Evolutionary conservation across 2,797 vertebrate species (phyloP), one percentile per base, ranked within the genome.

Genomic region (Anolis apletophallus): DNA sequence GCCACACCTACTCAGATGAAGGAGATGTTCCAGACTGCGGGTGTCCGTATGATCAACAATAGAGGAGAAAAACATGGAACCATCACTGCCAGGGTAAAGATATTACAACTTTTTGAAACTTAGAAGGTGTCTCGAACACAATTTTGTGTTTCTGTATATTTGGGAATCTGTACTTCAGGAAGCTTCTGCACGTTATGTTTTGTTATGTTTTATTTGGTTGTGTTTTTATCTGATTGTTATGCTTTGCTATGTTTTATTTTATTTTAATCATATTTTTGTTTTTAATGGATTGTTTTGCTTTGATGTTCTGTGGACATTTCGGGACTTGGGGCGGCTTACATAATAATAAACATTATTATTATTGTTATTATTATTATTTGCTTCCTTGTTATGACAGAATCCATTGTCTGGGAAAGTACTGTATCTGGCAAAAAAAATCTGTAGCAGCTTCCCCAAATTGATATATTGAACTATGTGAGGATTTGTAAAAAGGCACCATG

Each of bases 61-160:
- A 98, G 98, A 94, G 99, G 99, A 68, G 99, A 99, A 93, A 97
- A 97, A 86, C 99, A 99, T 0, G 99, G 99, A 1, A 99, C 99
- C 74, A 98, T 99, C 52, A 99, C 99, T 21, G 98, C 98, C 71
- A 95, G 98, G 96, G 99, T 99, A 94, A 96, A 96, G 32, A 36
- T 9, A 10, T 83, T 46, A 71, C n/a, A 40, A 29, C 5, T 19
- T 21, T 34, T 64, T 36, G 29, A 76, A 76, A 50, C 1, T 17
- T 21, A 40, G 7, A 36, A 81, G 10, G 21, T 21, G 21, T 21
- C 21, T 3, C 21, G 46, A 10, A 11, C 19, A 21, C 9, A 46
- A 3, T 5, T 46, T 26, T 52, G 23, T 46, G 40, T 75, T 14
- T 17, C 3, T 76, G 29, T 55, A 77, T 55, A 6, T 55, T 54